Evolutionary conservation across 64 coral and sea anemone species (phyloP).

Genomic region (Pachyseris speciosa): DNA sequence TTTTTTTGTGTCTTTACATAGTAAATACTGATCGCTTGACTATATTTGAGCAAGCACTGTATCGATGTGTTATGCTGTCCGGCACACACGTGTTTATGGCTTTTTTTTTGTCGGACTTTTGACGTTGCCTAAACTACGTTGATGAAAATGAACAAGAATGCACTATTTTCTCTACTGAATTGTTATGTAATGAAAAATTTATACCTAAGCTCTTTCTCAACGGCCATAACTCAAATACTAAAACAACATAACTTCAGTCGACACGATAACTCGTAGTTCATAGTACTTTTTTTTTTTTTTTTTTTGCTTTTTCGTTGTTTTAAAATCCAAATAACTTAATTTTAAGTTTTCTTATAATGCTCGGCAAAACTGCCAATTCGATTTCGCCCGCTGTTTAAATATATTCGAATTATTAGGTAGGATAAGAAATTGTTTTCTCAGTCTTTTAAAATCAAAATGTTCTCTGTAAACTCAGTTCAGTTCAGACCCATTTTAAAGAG

Average conservation of each 20-base stretch:
- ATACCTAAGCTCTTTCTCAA: background rate
- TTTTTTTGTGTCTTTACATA: constrained; percentile 49
- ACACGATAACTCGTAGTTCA: background rate
- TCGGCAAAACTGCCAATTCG: background rate
- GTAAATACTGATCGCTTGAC: constrained; percentile 68
- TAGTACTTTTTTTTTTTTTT: too few relatives aligned
- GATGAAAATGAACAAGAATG: background rate
- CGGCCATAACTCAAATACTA: background rate
- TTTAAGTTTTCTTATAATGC: background rate
- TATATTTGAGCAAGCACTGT: constrained; percentile 23
- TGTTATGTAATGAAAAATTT: too few relatives aligned
- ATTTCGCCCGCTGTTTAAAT: background rate
- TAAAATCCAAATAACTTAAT: background rate
- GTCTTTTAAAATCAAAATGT: background rate
- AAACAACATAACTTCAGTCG: background rate
- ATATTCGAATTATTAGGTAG: background rate
- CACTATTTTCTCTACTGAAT: too few relatives aligned
- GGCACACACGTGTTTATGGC: background rate
- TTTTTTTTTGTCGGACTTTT: background rate
- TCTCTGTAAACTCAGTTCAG: background rate
- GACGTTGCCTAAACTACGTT: background rate
- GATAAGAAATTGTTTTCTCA: background rate
- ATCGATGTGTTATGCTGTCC: constrained; percentile 8
- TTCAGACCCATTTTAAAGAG: background rate
- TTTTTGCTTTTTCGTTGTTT: background rate